Evolutionary conservation across 53 echinoderm and acorn worm species (phyloP), one percentile per base, ranked within the genome.

Genomic region (Henricia sp.): DNA sequence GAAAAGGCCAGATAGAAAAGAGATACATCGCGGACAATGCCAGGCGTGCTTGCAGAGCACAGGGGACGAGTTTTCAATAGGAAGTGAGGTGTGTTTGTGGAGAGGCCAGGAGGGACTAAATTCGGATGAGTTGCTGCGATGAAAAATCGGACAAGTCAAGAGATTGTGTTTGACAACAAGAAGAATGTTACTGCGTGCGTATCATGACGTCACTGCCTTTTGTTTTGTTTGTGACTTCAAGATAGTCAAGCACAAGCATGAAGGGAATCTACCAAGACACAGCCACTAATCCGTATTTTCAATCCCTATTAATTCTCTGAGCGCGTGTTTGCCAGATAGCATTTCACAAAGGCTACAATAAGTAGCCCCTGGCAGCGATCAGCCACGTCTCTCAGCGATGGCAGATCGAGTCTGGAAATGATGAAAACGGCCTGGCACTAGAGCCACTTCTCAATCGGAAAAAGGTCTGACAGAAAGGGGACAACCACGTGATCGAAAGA

Each of bases 301-400:
- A n/a, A n/a, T 71, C 38, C 54, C 37, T 35, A 55, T 73, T 57
- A 57, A 76, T 58, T 76, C 59, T 35, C 28, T 42, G 59, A 76
- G 27, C 59, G 35, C 76, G 37, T 74, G 71, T 74, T 74, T 53
- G 76, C 76, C 25, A 57, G 76, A 58, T 76, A 76, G 59, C 76
- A 76, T 76, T 76, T 76, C 76, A 76, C 76, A 76, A 76, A 58
- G 76, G 76, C 34, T 58, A 58, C 76, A 76, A 76, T 76, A 57
- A 28, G 76, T 29, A 41, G 57, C 76, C 76, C 1, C 34, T 10
- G 76, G 76, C 76, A 24, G 59, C 40, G 37, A 56, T 41, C 76
- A 58, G 58, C 57, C 4, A 17, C 35, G 53, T 52, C 73, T 28
- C 73, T 24, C 24, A 19, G 71, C 24, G 34, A 33, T 52, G 37